Evolutionary conservation across 1,140 invertebrate species (phyloP).

Genomic region (Heliconius hermathena): DNA sequence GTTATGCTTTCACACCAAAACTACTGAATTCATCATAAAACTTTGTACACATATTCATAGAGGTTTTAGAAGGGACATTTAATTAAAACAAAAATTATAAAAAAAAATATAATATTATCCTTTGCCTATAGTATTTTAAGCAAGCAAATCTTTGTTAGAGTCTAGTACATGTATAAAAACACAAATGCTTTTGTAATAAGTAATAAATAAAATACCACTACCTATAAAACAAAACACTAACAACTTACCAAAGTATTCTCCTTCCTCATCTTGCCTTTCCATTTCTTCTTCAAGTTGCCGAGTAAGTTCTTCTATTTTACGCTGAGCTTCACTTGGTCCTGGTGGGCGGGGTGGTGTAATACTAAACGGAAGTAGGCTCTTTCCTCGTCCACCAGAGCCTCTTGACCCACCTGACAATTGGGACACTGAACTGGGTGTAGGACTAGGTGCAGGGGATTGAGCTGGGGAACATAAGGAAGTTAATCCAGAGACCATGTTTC

Average conservation of each 20-base stretch:
- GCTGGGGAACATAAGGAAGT: slow-evolving; percentile 68
- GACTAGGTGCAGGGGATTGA: slow-evolving; percentile 75
- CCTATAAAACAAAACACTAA: too few species aligned
- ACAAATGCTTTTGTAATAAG: too few species aligned
- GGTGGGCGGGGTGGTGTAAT: slow-evolving; percentile 92
- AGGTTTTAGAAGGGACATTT: too few species aligned
- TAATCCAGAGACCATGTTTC: slow-evolving; percentile 67
- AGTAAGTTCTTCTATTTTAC: slow-evolving; percentile 95
- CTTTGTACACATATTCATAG: too few species aligned
- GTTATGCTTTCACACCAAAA: too few species aligned
- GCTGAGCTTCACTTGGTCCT: slow-evolving; percentile 94
- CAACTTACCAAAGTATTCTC: slow-evolving; percentile 95
- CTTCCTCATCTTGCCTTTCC: slow-evolving; percentile 96
- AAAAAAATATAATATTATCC: too few species aligned
- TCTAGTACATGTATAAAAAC: too few species aligned
- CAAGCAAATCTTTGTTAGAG: too few species aligned
- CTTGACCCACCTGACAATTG: slow-evolving; percentile 75
- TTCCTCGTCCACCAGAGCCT: slow-evolving; percentile 83
- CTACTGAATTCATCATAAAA: too few species aligned
- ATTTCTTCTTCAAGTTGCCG: slow-evolving; percentile 96
- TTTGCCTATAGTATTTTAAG: too few species aligned
- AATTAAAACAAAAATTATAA: too few species aligned
- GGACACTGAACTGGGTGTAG: slow-evolving; percentile 80
- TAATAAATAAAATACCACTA: too few species aligned
- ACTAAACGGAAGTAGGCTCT: slow-evolving; percentile 92